These are phyloP conservation scores for Caenorhabditis becei DNA, from an alignment of 2,888 invertebrate genomes.

Conservation along the genomic window DNA sequence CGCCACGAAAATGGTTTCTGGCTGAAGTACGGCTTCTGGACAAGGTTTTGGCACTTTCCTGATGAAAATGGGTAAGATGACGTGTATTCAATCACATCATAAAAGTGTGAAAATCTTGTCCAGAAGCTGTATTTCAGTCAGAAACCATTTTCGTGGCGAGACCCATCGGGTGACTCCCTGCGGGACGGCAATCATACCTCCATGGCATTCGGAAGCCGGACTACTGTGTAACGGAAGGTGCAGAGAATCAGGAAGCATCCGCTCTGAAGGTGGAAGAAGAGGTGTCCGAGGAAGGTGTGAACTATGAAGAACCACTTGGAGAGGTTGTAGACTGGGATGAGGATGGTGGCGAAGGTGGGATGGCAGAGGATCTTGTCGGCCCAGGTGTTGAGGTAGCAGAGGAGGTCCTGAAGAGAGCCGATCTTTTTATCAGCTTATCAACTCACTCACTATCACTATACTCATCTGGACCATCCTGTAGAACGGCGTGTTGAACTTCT, in stretches of 20 bases:
- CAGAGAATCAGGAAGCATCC: not conserved
- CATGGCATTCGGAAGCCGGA: not conserved
- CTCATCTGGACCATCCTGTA: not conserved
- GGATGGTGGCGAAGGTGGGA: not conserved
- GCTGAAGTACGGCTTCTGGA: too few species aligned
- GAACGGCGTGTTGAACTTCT: not conserved
- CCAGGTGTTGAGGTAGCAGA: slow-evolving; percentile 2
- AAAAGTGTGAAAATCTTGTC: too few species aligned
- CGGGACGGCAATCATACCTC: not conserved
- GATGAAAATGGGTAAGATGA: too few species aligned
- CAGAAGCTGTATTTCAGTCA: too few species aligned
- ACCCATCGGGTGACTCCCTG: too few species aligned
- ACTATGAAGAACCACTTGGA: not conserved
- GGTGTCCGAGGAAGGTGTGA: not conserved
- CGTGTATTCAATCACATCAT: too few species aligned
- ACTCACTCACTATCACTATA: not conserved
- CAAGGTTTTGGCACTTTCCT: too few species aligned
- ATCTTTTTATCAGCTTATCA: too few species aligned
- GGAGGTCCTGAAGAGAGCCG: slow-evolving; percentile 1
- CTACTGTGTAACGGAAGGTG: not conserved
- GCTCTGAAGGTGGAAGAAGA: slow-evolving; percentile 1
- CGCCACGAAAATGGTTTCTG: too few species aligned
- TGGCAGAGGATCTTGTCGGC: not conserved
- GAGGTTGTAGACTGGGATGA: not conserved
- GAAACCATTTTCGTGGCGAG: too few species aligned